These are phyloP conservation scores for Falco punctatus DNA, from an alignment of 2,113 vertebrate species.

Conservation along the genomic window DNA sequence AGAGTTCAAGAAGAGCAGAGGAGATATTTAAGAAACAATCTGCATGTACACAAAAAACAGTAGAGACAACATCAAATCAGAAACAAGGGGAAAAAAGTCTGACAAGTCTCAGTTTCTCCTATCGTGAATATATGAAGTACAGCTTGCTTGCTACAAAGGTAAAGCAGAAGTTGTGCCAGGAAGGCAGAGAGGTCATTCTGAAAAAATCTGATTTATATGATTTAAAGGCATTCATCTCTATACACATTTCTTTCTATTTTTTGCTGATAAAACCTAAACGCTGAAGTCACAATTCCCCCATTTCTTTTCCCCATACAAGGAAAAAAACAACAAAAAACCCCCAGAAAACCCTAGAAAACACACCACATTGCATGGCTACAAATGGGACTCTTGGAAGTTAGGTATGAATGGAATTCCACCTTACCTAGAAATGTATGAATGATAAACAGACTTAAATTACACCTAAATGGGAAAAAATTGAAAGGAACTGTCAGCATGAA, in stretches of 20 bases:
- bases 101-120: constrained; percentile 1
- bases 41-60: not conserved
- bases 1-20: not conserved
- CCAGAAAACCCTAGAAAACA: constrained; percentile 39
- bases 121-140: not conserved
- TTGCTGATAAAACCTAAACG: not conserved
- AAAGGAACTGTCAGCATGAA: constrained; percentile 83
- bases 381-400: constrained; percentile 65
- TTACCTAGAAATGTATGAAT: constrained; percentile 98
- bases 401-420: constrained; percentile 83
- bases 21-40: not conserved
- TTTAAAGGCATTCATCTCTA: not conserved
- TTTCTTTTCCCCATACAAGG: not conserved
- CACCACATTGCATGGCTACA: constrained; percentile 50
- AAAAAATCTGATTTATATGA: not conserved
- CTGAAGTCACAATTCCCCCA: not conserved
- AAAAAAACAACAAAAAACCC: not conserved
- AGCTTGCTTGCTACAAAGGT: not conserved
- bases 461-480: constrained; percentile 91
- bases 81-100: not conserved
- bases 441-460: constrained; percentile 93
- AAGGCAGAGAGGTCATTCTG: not conserved
- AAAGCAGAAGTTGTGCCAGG: constrained; percentile 1
- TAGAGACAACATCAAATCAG: not conserved
- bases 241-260: not conserved